Evolutionary conservation across 2,113 vertebrate species (phyloP), one percentile per base, ranked within the genome.

Genomic region (Phyllostomus discolor): DNA sequence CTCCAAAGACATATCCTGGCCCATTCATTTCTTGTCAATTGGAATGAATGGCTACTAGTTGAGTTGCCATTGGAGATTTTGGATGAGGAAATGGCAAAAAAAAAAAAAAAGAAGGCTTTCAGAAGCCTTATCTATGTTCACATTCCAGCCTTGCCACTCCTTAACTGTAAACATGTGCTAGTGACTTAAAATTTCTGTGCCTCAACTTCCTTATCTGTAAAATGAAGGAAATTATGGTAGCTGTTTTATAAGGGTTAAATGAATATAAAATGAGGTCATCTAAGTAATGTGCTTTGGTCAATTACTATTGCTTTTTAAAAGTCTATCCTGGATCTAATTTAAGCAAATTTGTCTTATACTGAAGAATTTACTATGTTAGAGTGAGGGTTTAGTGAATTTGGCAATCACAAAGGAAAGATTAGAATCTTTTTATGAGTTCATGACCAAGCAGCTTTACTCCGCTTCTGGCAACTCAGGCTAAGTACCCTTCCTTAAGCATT

Each of bases 141-240:
- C 69, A 93, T 86, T 91, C 87, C 50, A 93, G 41, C 57, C 50
- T 69, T 24, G 62, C 48, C 78, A 46, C 70, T 88, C 86, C 67
- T 79, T 82, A 54, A 89, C 62, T 57, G 15, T n/a, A 90, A 89
- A 95, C 0, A 4, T 17, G 64, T 10, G 10, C 66, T 28, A 28
- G 57, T 75, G 46, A 73, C 41, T 64, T 70, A 35, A 50, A 43
- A 75, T 67, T 17, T 79, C 79, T 78, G 35, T 46, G 70, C 38
- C 31, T 95, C 69, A 38, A 33, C 57, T 82, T 84, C 57, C 85
- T 94, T 92, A 81, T 94, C 66, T 91, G 11, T n/a, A 85, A 52
- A 76, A 84, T 24, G 43, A 90, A 70, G 31, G 69, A 79, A 88
- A 79, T 86, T 82, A 89, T 31, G 59, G 15, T 19, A 38, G 50